These are phyloP conservation scores for Saccostrea echinata DNA, from an alignment of 1,140 invertebrate species.

Conservation along the genomic window DNA sequence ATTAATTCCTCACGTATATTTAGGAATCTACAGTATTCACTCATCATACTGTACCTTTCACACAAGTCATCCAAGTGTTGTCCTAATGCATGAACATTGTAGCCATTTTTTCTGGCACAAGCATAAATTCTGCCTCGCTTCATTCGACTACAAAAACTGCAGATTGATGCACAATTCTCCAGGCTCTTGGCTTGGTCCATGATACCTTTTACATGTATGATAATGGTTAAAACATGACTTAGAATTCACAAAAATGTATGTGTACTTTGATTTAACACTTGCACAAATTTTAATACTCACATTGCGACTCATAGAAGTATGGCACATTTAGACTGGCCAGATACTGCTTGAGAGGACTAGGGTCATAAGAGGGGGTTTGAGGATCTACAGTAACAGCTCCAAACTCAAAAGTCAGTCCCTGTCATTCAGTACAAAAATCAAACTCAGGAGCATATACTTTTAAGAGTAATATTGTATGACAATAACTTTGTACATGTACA, in stretches of 20 bases:
- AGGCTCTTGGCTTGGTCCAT: slow-evolving; percentile 80
- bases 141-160: slow-evolving; percentile 84
- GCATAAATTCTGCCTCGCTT: slow-evolving; percentile 88
- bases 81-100: slow-evolving; percentile 92
- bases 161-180: slow-evolving; percentile 83
- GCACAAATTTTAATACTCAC: slow-evolving; percentile 66
- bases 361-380: slow-evolving; percentile 84
- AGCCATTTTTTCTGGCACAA: slow-evolving; percentile 87
- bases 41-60: slow-evolving; percentile 81
- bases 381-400: slow-evolving; percentile 89
- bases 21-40: no score
- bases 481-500: neutral
- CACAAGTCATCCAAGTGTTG: slow-evolving; percentile 93
- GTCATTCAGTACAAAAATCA: slow-evolving; percentile 41
- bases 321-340: slow-evolving; percentile 85
- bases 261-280: no score
- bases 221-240: neutral
- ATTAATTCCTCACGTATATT: no score
- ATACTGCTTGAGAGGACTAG: slow-evolving; percentile 86
- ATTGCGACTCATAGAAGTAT: slow-evolving; percentile 87
- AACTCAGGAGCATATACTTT: neutral
- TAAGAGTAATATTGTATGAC: neutral
- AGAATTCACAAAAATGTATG: neutral
- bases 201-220: slow-evolving; percentile 78
- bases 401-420: slow-evolving; percentile 88